Percentiles rank a stretch among this genome's conserved stretches.
Conservation (phyloP, 1,140 invertebrate species). For the Drosophila miranda region DNA sequence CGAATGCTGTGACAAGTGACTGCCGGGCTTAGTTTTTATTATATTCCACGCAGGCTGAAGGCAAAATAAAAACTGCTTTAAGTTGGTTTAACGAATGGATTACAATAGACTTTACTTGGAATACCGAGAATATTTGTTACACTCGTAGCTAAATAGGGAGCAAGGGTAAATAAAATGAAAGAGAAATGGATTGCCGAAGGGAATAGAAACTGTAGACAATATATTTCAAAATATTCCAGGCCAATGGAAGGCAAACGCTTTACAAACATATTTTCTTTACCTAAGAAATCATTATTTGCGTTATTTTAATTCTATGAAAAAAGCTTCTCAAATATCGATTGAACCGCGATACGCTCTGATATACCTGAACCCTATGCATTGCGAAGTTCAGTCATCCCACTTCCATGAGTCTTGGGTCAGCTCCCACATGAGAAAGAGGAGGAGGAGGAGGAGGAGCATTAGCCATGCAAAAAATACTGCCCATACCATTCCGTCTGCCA, state of each 20-base stretch:
- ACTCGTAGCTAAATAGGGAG: not conserved
- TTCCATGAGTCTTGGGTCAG: conserved; percentile 25
- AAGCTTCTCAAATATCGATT: conserved; percentile 12
- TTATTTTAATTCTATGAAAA: no score
- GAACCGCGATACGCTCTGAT: conserved; percentile 28
- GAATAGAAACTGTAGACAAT: not conserved
- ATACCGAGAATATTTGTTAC: not conserved
- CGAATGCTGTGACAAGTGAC: conserved; percentile 45
- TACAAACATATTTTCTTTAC: conserved; percentile 1
- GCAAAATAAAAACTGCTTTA: conserved; percentile 11
- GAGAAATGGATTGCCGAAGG: no score
- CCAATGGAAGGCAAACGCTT: no score
- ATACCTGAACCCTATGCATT: conserved; percentile 19
- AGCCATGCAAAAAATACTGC: conserved; percentile 33
- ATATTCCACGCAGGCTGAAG: not conserved
- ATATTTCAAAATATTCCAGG: not conserved
- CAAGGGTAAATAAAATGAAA: no score
- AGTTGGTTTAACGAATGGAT: conserved; percentile 6
- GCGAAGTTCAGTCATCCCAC: conserved; percentile 19
- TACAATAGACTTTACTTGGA: not conserved
- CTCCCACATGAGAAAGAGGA: not conserved
- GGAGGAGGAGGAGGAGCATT: conserved; percentile 8
- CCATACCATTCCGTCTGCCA: conserved; percentile 23
- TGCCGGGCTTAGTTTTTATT: conserved; percentile 23
- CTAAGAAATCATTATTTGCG: not conserved